A percentile compares a stretch with the other conserved stretches of the same genome.
Evolutionary conservation across 2,888 invertebrate genomes (phyloP).

Genomic region (Catocala sponsa): DNA sequence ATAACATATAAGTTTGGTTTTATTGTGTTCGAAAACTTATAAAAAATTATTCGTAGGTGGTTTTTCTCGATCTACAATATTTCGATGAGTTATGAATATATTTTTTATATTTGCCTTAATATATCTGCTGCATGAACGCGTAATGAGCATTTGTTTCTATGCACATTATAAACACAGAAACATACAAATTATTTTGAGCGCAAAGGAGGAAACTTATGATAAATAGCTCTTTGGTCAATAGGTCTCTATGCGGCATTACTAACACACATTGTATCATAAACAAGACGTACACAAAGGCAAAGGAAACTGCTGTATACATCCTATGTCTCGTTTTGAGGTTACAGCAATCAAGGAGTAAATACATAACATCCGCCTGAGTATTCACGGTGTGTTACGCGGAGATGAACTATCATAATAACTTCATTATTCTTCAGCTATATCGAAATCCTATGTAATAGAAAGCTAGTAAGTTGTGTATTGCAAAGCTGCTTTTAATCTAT

Average conservation of each 20-base stretch:
- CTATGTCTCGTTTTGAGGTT: slow-evolving; percentile 31
- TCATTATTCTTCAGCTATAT: too few species aligned
- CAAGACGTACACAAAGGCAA: slow-evolving; percentile 13
- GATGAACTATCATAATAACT: too few species aligned
- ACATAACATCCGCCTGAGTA: slow-evolving; percentile 14
- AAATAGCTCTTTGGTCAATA: slow-evolving; percentile 14
- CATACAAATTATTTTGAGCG: neutral
- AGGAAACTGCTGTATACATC: slow-evolving; percentile 28
- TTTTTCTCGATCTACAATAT: too few species aligned
- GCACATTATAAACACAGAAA: neutral
- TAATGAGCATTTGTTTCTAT: neutral
- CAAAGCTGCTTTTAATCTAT: too few species aligned
- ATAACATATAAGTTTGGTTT: too few species aligned
- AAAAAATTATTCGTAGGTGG: too few species aligned
- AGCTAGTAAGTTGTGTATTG: too few species aligned
- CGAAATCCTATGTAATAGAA: too few species aligned
- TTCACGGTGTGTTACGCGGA: too few species aligned
- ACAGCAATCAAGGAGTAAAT: slow-evolving; percentile 44
- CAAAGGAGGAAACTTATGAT: slow-evolving; percentile 3
- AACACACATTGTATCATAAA: slow-evolving; percentile 23
- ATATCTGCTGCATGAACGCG: neutral
- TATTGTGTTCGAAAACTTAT: too few species aligned
- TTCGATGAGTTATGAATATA: too few species aligned
- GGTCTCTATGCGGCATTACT: slow-evolving; percentile 1
- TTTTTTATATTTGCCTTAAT: too few species aligned